These are phyloP conservation scores for Aegithalos caudatus DNA, from an alignment of 2,113 vertebrate species.

Conservation along the genomic window DNA sequence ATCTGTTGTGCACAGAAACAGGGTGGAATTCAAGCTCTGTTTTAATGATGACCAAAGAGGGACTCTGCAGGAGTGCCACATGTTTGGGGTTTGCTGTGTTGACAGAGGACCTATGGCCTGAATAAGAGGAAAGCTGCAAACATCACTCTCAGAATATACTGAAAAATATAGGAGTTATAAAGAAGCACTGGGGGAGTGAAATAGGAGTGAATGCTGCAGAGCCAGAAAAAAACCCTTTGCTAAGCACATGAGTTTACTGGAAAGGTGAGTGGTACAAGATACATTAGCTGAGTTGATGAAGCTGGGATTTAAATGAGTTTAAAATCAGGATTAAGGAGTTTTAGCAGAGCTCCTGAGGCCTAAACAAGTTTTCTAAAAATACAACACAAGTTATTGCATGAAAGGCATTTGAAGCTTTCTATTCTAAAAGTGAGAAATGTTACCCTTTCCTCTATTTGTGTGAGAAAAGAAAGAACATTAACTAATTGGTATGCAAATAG, in stretches of 20 bases:
- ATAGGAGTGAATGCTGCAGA: not conserved
- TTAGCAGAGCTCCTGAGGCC: not conserved
- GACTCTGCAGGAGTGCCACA: not conserved
- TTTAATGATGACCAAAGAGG: not conserved
- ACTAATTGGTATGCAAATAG: conserved; percentile 65
- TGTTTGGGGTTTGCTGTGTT: not conserved
- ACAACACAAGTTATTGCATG: not conserved
- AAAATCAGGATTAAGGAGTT: not conserved
- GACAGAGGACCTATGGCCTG: not conserved
- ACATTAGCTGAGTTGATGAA: not conserved
- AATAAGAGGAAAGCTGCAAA: not conserved
- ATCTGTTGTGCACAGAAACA: not conserved
- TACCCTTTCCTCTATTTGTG: not conserved
- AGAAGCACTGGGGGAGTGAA: not conserved
- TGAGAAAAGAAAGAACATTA: not conserved
- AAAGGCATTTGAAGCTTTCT: not conserved
- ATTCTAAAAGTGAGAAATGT: not conserved
- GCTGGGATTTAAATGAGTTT: not conserved
- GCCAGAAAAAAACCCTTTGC: not conserved
- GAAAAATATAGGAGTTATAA: not conserved
- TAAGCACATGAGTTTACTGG: not conserved
- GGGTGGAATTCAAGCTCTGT: not conserved
- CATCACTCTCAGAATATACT: not conserved
- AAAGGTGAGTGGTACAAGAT: not conserved
- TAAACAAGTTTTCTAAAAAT: not conserved